Evolutionary conservation across 2,113 vertebrate genomes (phyloP), one percentile per base, ranked within the genome.

Genomic region (Cheilinus undulatus): DNA sequence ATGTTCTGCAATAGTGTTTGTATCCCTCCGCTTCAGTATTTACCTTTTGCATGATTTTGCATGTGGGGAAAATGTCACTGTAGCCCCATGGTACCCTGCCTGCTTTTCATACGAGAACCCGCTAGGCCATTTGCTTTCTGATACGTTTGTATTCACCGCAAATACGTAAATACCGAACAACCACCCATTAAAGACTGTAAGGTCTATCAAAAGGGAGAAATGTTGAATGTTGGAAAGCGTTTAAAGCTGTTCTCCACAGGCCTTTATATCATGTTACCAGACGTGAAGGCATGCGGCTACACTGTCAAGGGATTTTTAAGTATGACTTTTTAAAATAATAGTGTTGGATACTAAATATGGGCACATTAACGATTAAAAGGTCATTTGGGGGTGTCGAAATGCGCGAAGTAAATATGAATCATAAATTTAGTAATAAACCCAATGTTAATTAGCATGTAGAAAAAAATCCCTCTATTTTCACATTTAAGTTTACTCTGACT

Each of bases 21-120:
- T 93, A 92, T 93, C 91, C 91, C 91, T 93, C 92, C 92, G 92
- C 92, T 76, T 86, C 85, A 82, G 84, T 92, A 92, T 92, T 92
- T 92, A 92, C 91, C 88, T 92, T 92, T 92, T 89, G 89, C 90
- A 90, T 90, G 89, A 91, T 91, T 92, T 92, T 92, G 89, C 90
- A 92, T 92, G 90, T 85, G 89, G 86, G 79, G 77, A 85, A 91
- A 91, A 91, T 91, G 86, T 90, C 90, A 91, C 75, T 82, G 85
- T 83, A 69, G 73, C 69, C 79, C 67, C 64, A 50, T 85, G 84
- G 85, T 83, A 70, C 46, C 34, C 72, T 51, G 72, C 50, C 77
- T 82, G 83, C 63, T 78, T 88, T 87, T 73, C 86, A 76, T 79
- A 80, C 59, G 68, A 80, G n/a, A 60, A 46, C 42, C 80, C 84